These are phyloP conservation scores for Amazona guildingii DNA, from an alignment of 2,113 vertebrate genomes.

Conservation along the genomic window DNA sequence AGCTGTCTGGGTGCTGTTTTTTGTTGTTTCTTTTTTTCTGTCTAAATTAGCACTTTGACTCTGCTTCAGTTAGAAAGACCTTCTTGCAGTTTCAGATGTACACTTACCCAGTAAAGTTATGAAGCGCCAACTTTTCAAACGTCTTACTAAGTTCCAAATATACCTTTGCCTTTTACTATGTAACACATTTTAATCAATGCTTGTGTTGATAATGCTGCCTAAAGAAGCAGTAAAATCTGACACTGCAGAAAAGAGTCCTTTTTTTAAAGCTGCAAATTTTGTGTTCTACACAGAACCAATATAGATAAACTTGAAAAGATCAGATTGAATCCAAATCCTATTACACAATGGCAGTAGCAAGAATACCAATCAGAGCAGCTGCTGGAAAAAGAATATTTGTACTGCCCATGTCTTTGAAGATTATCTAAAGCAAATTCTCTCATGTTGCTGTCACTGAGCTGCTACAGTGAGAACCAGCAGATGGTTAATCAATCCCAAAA, in stretches of 20 bases:
- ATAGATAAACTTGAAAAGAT: not conserved
- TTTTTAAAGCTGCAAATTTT: not conserved
- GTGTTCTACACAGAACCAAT: not conserved
- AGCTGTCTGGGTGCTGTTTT: not conserved
- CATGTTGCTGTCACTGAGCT: not conserved
- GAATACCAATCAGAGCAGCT: not conserved
- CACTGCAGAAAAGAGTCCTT: not conserved
- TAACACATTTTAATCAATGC: not conserved
- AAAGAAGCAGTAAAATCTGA: not conserved
- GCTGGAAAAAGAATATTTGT: slow-evolving; percentile 9
- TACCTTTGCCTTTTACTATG: not conserved
- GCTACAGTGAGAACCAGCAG: slow-evolving; percentile 56
- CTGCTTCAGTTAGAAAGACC: not conserved
- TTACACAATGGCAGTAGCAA: not conserved
- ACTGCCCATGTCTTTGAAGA: not conserved
- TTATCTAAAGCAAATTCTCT: slow-evolving; percentile 42
- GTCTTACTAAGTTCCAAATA: not conserved
- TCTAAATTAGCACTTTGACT: not conserved
- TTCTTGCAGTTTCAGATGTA: not conserved
- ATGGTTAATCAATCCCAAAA: slow-evolving; percentile 67
- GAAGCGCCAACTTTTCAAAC: not conserved
- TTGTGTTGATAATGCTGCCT: not conserved
- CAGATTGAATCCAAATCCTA: not conserved
- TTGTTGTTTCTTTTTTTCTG: rapidly evolving
- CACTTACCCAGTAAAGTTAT: not conserved